Base-by-base conservation (phyloP, 2,113 vertebrate species). In the Noctilio leporinus region DNA sequence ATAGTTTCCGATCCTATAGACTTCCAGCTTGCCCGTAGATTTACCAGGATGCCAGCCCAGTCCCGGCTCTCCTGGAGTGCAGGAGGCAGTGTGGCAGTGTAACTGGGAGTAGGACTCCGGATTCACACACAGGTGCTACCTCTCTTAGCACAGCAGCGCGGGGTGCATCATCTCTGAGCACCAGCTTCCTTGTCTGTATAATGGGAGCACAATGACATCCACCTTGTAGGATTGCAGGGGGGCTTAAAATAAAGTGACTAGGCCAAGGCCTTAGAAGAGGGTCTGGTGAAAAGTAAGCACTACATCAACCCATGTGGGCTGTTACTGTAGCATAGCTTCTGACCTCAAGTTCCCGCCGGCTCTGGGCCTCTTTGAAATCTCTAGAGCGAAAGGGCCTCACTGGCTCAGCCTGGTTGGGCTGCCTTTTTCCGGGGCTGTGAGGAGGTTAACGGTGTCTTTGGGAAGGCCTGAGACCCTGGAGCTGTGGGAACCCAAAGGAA, bases 61-160 rank as follows among this genome's bases (percentile, higher is more conserved):
- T 35, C 9, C 47, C 3, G 0, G 51, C 4, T 67, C 22, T 43
- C 15, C 47, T 55, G 77, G 73, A 51, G n/a, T 33, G 9, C 49
- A 45, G n/a, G 38, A 28, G 8, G 33, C 33, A 24, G 16, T 15
- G 15, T 22, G 14, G 30, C 3, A 0, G 33, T 4, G 3, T 19
- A 14, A 8, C 55, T 35, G 12, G 62, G n/a, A 69, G 28, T 47
- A 6, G 7, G 30, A 65, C 45, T 65, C 57, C 12, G 14, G 14
- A 26, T 17, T 17, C 62, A 17, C 26, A 0, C 0, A 0, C 16
- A 20, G 53, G n/a, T 19, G 4, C 40, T 12, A 1, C 53, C 35
- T 4, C 43, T 4, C 10, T 70, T 12, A 30, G 12, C 5, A 4
- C 24, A 10, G 0, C 3, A 10, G 0, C 16, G 4, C n/a, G 33